Base-by-base conservation (phyloP, 2,888 invertebrate species). In the Merodon equestris region DNA sequence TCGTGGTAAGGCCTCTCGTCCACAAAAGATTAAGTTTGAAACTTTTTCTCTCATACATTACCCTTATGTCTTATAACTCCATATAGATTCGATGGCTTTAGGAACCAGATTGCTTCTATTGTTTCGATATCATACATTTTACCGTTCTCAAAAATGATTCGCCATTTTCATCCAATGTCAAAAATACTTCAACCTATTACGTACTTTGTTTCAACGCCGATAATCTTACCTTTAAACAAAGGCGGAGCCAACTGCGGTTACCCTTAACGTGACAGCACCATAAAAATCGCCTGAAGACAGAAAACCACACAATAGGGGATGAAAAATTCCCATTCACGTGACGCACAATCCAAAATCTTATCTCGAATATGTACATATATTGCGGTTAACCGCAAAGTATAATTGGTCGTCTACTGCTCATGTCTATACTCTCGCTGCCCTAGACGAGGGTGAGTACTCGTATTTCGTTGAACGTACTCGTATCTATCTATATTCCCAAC, bases 191-290 rank as follows among this genome's bases (percentile, higher is more conserved):
- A 53, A 18, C 54, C 54, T 17, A 48, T 66, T 5, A 13, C 3
- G 12, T 40, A 13, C 9, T 13, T 1, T n/a, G 0, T 5, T 12
- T 9, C 2, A 50, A n/a, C n/a, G n/a, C n/a, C n/a, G n/a, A n/a
- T n/a, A n/a, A 15, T 44, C 38, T 12, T 38, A 45, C 51, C 51
- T 53, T 38, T 1, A 0, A 10, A 13, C 17, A 86, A 4, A 85
- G 86, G 90, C 92, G 92, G 91, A 92, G 90, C 91, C 91, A 88
- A 54, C 90, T 91, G 91, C 85, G 92, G 91, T 91, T 89, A 77
- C 73, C 74, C 81, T 74, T 50, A 72, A 61, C 54, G 60, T 45
- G 56, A 66, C 64, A 51, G 13, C 57, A 53, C 56, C 48, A 56
- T 57, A 73, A 73, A 82, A 68, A 64, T 76, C 72, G 38, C 54